Evolutionary conservation across 2,888 invertebrate species (phyloP), one percentile per base, ranked within the genome.

Genomic region (Helicoverpa assulta): DNA sequence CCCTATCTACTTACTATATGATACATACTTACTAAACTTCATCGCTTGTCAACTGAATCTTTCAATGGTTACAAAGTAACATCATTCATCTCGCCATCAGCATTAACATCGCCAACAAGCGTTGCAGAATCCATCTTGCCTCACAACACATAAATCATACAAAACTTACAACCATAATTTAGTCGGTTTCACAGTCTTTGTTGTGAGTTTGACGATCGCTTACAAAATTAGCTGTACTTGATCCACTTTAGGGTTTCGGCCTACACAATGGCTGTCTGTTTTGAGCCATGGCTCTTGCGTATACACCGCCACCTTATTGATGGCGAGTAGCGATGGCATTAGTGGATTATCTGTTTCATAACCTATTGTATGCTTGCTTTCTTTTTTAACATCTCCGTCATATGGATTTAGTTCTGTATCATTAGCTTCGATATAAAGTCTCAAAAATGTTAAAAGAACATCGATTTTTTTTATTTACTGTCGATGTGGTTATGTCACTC

Each of bases 201-300:
- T 75, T 61, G 67, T 73, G 26, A 56, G 52, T 70, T 74, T 64
- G 73, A 67, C 73, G 60, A 76, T 71, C 70, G 59, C 70, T 80
- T 83, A 75, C 82, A 80, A 82, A 81, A 79, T 80, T 71, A 76
- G 56, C 61, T 7, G 72, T 76, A 66, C 78, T 83, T 82, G 80
- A 78, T 82, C 84, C 70, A 83, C 73, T 83, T 83, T 62, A 78
- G 67, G 78, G 81, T 61, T 80, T 79, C 75, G 73, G 70, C 78
- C 83, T 72, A 83, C 85, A 85, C 87, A 83, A 86, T 84, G 73
- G 72, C 74, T 80, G 79, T 84, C 80, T 80, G 80, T 84, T 84
- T 80, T 58, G 58, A 67, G n/a, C 37, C 37, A 55, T 63, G 63
- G 60, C 62, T 65, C 53, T 74, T 59, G 54, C 55, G 40, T 57